These are phyloP conservation scores for Caenorhabditis sinica DNA, from an alignment of 2,888 invertebrate species.

Conservation along the genomic window DNA sequence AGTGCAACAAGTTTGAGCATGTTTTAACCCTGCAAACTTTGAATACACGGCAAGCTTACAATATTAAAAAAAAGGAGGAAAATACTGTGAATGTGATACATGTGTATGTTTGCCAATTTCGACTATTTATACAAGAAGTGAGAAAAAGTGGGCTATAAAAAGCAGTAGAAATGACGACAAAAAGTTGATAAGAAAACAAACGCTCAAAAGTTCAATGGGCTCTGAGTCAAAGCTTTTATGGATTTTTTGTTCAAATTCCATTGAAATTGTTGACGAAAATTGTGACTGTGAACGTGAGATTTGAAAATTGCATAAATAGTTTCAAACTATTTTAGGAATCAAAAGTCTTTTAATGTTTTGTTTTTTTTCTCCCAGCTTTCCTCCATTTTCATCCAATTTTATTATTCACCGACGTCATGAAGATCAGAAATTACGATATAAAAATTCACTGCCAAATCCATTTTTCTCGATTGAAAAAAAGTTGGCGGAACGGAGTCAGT, in stretches of 20 bases:
- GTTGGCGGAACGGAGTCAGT: background rate
- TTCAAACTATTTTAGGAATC: background rate
- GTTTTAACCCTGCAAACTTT: background rate
- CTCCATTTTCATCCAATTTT: too few relatives aligned
- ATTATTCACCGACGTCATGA: background rate
- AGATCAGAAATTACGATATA: background rate
- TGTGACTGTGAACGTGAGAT: background rate
- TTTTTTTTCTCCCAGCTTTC: too few relatives aligned
- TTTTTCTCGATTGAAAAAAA: background rate
- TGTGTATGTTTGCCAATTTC: too few relatives aligned
- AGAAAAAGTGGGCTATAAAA: background rate
- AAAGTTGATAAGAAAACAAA: too few relatives aligned
- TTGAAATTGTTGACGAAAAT: too few relatives aligned
- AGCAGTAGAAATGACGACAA: too few relatives aligned
- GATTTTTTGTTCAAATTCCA: too few relatives aligned
- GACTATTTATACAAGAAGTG: background rate
- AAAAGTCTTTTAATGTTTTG: too few relatives aligned
- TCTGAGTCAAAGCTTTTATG: too few relatives aligned
- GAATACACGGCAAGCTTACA: too few relatives aligned
- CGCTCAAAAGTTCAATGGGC: too few relatives aligned
- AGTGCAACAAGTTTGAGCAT: slow-evolving; percentile 21
- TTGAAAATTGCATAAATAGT: background rate
- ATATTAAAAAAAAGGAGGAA: background rate
- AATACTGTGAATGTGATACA: background rate
- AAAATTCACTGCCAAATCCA: background rate